Evolutionary conservation across 2,113 vertebrate genomes (phyloP).

Genomic region (Alligator mississippiensis): DNA sequence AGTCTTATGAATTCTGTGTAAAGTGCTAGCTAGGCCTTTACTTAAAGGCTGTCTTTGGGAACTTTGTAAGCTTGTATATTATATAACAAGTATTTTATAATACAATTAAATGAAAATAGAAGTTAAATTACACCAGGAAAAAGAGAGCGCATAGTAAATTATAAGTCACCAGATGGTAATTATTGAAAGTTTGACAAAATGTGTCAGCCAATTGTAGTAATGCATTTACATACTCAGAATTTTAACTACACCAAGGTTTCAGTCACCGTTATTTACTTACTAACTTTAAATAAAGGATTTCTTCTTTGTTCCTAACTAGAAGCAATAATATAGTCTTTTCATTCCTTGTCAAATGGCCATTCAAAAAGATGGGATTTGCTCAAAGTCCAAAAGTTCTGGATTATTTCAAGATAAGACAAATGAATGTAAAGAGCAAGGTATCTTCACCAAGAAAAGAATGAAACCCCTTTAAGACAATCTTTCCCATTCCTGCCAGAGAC

Average conservation of each 20-base stretch:
- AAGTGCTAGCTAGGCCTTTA: background rate
- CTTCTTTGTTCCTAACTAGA: background rate
- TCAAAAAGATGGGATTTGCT: background rate
- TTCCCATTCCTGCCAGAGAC: conserved; percentile 20
- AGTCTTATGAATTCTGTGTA: background rate
- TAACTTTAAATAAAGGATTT: background rate
- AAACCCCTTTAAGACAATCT: background rate
- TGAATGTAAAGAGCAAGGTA: background rate
- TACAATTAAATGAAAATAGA: background rate
- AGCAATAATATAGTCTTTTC: background rate
- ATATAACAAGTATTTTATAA: background rate
- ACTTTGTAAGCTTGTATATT: background rate
- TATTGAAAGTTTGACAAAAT: background rate
- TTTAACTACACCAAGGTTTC: background rate
- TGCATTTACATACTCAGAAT: background rate
- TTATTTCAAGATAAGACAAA: background rate
- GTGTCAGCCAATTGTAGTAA: background rate
- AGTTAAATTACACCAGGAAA: background rate
- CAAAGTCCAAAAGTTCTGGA: background rate
- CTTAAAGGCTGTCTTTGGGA: background rate
- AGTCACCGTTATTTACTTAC: background rate
- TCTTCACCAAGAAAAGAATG: background rate
- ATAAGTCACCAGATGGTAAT: background rate
- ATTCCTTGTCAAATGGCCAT: background rate
- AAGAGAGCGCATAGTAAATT: background rate